phyloP scores from a whole-genome alignment of 2,797 vertebrate genomes.

The Tangara arthus region DNA sequence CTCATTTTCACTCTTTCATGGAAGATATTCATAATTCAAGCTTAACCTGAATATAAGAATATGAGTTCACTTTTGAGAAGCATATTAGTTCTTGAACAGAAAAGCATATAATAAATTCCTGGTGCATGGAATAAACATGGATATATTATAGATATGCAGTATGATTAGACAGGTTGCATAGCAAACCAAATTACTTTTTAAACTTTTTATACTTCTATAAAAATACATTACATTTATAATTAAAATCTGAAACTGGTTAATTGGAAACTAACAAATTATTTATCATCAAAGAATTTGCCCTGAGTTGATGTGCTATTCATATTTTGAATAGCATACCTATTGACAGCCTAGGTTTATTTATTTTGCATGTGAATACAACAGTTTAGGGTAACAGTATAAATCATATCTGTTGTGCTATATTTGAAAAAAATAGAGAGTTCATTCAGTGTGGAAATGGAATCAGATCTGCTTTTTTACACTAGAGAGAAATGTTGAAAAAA shows the following conservation, averaged over 20 bases:
- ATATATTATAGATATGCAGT: not conserved
- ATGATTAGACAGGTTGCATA: not conserved
- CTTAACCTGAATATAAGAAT: not conserved
- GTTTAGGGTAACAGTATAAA: not conserved
- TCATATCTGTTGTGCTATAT: not conserved
- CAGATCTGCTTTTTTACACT: not conserved
- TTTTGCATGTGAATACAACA: not conserved
- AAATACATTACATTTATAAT: not conserved
- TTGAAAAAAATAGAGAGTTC: not conserved
- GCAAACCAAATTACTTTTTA: not conserved
- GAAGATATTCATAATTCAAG: not conserved
- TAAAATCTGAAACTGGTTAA: not conserved
- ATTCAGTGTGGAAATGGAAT: not conserved
- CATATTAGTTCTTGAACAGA: not conserved
- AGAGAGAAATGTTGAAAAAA: not conserved
- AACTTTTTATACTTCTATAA: not conserved
- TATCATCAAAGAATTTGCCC: not conserved
- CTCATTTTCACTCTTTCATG: not conserved
- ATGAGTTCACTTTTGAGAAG: not conserved
- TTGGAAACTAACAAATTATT: not conserved
- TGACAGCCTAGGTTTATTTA: not conserved
- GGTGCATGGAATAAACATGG: not conserved
- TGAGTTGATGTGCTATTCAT: not conserved
- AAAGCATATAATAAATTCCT: not conserved
- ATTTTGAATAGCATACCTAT: not conserved